A percentile compares a stretch with the other conserved stretches of the same genome.
These are phyloP conservation scores for Myxocyprinus asiaticus DNA, from an alignment of 2,113 vertebrate species.

Conservation along the genomic window DNA sequence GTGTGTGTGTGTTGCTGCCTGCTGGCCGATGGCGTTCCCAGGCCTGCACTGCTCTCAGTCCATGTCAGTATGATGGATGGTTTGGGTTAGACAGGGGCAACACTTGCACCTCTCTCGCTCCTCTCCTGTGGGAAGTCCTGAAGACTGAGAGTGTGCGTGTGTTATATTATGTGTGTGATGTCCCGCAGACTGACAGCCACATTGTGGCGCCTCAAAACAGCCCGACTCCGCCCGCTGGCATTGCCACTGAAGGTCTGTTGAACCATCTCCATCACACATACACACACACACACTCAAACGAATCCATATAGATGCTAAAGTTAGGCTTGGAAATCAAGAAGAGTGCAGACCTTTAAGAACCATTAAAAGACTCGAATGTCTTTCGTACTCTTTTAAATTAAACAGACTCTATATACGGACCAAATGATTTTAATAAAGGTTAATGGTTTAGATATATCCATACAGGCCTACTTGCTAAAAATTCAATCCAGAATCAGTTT, in stretches of 20 bases:
- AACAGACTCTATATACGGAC: no score
- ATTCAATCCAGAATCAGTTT: no score
- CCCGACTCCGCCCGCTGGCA: slow-evolving; percentile 56
- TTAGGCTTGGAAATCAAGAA: neutral
- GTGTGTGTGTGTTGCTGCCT: slow-evolving; percentile 47
- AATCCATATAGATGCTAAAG: slow-evolving; percentile 9
- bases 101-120: slow-evolving; percentile 60
- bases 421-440: no score
- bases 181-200: slow-evolving; percentile 41
- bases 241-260: slow-evolving; percentile 71
- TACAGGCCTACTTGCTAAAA: no score
- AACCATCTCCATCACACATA: slow-evolving; percentile 7
- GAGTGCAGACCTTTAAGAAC: neutral
- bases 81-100: slow-evolving; percentile 67
- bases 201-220: slow-evolving; percentile 65
- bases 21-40: slow-evolving; percentile 71
- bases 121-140: slow-evolving; percentile 72
- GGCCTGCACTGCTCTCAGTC: slow-evolving; percentile 62
- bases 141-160: slow-evolving; percentile 55
- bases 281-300: neutral
- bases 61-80: slow-evolving; percentile 81
- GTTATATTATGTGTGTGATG: slow-evolving; percentile 6
- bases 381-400: no score
- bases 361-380: no score
- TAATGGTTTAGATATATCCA: no score